Evolutionary conservation across 2,797 vertebrate genomes (phyloP), one percentile per base, ranked within the genome.

Genomic region (Macropodus opercularis): DNA sequence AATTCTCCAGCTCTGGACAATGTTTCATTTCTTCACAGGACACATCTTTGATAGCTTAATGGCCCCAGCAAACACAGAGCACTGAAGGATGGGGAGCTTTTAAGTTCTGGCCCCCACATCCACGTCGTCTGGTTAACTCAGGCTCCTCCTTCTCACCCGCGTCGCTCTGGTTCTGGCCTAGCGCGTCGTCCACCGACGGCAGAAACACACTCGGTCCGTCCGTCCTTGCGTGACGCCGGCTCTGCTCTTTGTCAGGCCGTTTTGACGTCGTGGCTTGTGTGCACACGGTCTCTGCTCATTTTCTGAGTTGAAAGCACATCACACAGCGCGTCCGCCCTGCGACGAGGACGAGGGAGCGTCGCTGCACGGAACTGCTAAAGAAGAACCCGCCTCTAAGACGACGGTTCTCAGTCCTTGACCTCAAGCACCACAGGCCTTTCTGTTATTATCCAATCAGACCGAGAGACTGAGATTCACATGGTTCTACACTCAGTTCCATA

Each of bases 1-100:
- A 93, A 92, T 94, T 91, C 85, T 81, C 75, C 54, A 75, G 84
- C 81, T 93, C 93, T 94, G 93, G 92, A 94, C 90, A 93, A 89
- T 93, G 92, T 94, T 94, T 88, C 81, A 82, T 90, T 91, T 86
- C 77, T 82, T 80, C 82, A 86, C 88, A 91, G 91, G 85, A 90
- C 85, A 85, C 75, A 83, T 90, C 80, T 84, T 80, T 93, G 91
- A 93, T 93, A 90, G 90, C 90, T 93, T 93, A 92, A 93, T 92
- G 86, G 88, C 84, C 84, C 77, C 74, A 8, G 19, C 72, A 71
- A 83, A 83, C 70, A 85, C n/a, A 80, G 53, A 81, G 74, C 80
- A 76, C 58, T 24, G 44, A 66, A 70, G 75, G 70, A 69, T 49
- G 19, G 23, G 57, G 41, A 63, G 70, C 52, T 73, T 84, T 82